phyloP scores from a whole-genome alignment of 2,113 vertebrate genomes.

The Heterochromis multidens region DNA sequence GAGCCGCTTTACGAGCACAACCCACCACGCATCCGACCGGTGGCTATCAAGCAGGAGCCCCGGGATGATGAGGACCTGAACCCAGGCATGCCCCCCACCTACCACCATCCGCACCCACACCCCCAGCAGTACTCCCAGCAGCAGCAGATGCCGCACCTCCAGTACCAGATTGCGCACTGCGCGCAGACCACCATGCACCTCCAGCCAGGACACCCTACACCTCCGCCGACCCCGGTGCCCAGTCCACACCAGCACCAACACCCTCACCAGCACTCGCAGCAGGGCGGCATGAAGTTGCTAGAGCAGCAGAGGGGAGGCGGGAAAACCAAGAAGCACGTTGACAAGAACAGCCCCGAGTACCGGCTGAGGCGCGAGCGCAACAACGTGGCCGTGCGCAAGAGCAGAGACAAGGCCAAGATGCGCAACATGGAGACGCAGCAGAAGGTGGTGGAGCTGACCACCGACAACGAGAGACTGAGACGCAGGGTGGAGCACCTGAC shows the following conservation, averaged over 20 bases:
- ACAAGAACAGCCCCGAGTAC: slow-evolving; percentile 95
- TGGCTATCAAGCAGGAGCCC: slow-evolving; percentile 95
- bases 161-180: slow-evolving; percentile 95
- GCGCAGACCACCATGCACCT: slow-evolving; percentile 96
- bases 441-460: slow-evolving; percentile 90
- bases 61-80: slow-evolving; percentile 86
- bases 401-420: slow-evolving; percentile 95
- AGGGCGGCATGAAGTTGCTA: slow-evolving; percentile 72
- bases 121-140: slow-evolving; percentile 59
- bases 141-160: slow-evolving; percentile 85
- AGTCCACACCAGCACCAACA: slow-evolving; percentile 83
- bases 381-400: slow-evolving; percentile 97
- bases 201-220: slow-evolving; percentile 93
- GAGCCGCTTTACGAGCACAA: slow-evolving; percentile 86
- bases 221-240: slow-evolving; percentile 94
- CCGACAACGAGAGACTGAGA: slow-evolving; percentile 93
- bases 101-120: slow-evolving; percentile 72
- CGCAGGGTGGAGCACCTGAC: slow-evolving; percentile 94
- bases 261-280: slow-evolving; percentile 75
- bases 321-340: slow-evolving; percentile 89
- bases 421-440: slow-evolving; percentile 98
- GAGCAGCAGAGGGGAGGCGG: slow-evolving; percentile 60
- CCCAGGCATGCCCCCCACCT: slow-evolving; percentile 78
- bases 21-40: slow-evolving; percentile 82
- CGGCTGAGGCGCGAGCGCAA: slow-evolving; percentile 94